Conservation (phyloP, 2,113 vertebrate species). For the Pelodiscus sinensis region DNA sequence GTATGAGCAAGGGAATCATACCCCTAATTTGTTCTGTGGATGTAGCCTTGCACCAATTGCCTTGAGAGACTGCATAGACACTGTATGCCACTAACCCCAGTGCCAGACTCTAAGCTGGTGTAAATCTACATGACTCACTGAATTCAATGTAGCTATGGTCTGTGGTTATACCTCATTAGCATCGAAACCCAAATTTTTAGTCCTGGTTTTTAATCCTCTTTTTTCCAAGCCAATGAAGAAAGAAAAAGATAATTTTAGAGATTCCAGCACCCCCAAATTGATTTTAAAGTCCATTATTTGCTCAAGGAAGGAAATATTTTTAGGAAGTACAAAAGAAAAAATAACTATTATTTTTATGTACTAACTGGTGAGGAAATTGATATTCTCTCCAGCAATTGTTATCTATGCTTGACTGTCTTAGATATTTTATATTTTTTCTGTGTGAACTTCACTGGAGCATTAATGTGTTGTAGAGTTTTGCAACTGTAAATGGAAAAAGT, state of each 20-base stretch:
- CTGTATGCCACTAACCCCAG: neutral
- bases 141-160: neutral
- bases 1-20: neutral
- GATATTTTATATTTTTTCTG: neutral
- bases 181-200: neutral
- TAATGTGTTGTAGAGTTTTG: neutral
- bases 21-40: neutral
- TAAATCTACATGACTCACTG: neutral
- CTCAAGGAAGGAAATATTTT: neutral
- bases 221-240: neutral
- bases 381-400: neutral
- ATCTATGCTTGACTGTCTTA: neutral
- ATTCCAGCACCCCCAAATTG: accelerated
- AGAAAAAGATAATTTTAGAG: accelerated
- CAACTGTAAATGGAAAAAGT: neutral
- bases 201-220: neutral
- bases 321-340: neutral
- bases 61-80: neutral
- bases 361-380: neutral
- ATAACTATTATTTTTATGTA: neutral
- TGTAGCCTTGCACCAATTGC: accelerated
- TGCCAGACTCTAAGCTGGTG: accelerated
- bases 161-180: neutral
- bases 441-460: neutral
- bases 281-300: neutral